Conservation (phyloP, 2,888 invertebrate species). For the Rhorus exstirpatorius region DNA sequence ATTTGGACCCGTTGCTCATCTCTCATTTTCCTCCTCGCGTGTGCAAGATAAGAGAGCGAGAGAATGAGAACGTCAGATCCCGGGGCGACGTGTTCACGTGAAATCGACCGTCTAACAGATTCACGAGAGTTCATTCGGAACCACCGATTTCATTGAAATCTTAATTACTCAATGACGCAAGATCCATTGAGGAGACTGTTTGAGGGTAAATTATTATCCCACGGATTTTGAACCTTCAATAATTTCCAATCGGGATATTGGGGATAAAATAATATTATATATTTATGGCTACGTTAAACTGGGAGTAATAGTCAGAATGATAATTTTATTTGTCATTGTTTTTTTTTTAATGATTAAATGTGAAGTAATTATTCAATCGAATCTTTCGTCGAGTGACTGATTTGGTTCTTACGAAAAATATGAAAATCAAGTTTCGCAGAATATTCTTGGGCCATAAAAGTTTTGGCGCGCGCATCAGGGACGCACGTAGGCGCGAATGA, state of each 20-base stretch:
- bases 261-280: not conserved
- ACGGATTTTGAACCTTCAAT: constrained; percentile 7
- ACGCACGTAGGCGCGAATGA: constrained; percentile 64
- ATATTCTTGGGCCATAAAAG: constrained; percentile 37
- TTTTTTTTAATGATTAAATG: not conserved
- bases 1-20: constrained; percentile 62
- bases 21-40: constrained; percentile 41
- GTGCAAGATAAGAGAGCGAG: constrained; percentile 7
- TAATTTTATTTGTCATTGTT: too few relatives aligned
- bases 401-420: not conserved
- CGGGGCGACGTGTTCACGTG: constrained; percentile 6
- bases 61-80: not conserved
- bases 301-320: too few relatives aligned
- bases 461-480: constrained; percentile 59
- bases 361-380: not conserved
- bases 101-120: constrained; percentile 50
- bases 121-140: constrained; percentile 40
- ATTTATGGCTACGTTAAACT: not conserved
- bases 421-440: constrained; percentile 2
- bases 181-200: constrained; percentile 31
- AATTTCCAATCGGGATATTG: not conserved
- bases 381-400: not conserved
- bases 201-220: not conserved
- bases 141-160: constrained; percentile 56
- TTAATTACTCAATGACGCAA: constrained; percentile 45